phyloP scores from a whole-genome alignment of 2,797 vertebrate species.

The Coluber constrictor region DNA sequence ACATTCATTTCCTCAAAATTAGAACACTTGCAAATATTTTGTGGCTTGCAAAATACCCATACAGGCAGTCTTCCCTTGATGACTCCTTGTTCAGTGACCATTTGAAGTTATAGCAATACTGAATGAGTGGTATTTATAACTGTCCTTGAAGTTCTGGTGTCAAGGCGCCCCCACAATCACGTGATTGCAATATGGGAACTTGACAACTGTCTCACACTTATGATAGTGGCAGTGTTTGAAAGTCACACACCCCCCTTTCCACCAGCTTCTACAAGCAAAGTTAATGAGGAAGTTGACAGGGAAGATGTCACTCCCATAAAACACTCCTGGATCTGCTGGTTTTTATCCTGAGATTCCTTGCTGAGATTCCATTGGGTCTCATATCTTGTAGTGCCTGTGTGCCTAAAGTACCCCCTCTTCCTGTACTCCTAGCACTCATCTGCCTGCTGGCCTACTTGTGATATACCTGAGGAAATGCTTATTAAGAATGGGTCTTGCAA shows the following conservation, averaged over 20 bases:
- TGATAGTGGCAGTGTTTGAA: neutral
- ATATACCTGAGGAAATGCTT: neutral
- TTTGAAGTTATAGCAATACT: neutral
- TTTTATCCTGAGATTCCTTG: neutral
- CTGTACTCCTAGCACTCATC: neutral
- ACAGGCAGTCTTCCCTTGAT: neutral
- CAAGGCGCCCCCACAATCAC: neutral
- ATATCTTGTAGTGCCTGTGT: neutral
- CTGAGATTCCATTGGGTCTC: neutral
- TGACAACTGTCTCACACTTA: neutral
- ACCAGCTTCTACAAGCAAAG: neutral
- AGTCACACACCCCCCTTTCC: neutral
- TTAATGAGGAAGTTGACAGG: neutral
- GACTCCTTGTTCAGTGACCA: neutral
- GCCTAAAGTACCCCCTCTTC: neutral
- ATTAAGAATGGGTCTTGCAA: neutral
- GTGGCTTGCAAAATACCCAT: neutral
- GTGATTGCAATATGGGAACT: neutral
- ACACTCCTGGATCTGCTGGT: neutral
- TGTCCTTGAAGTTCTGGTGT: neutral
- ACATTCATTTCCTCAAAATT: neutral
- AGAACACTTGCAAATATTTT: neutral
- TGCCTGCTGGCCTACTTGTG: neutral
- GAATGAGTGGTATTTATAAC: neutral
- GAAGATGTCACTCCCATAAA: neutral